Evolutionary conservation across 2,888 invertebrate genomes (phyloP).

Genomic region (Dilophus febrilis): DNA sequence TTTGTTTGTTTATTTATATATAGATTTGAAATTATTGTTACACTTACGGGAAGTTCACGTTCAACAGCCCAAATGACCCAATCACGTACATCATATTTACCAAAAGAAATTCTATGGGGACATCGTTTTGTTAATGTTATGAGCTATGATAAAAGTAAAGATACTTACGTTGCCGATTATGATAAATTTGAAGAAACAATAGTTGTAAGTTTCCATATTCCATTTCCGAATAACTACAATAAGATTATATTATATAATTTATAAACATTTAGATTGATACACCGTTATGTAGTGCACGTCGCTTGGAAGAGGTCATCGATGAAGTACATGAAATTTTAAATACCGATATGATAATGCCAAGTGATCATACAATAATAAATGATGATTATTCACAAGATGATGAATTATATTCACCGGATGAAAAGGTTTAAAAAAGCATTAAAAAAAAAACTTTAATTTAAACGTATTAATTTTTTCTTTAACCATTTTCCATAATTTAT

Average conservation of each 20-base stretch:
- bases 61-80: slow-evolving; percentile 57
- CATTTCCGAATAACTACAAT: no score
- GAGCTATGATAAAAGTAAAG: slow-evolving; percentile 35
- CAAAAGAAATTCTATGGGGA: slow-evolving; percentile 71
- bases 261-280: slow-evolving; percentile 38
- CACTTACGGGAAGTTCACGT: slow-evolving; percentile 64
- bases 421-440: no score
- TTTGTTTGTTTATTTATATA: background rate
- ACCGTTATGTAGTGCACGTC: slow-evolving; percentile 62
- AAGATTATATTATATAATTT: no score
- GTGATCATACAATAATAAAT: background rate
- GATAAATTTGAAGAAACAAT: slow-evolving; percentile 26
- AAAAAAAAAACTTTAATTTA: no score
- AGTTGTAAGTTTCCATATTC: no score
- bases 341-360: background rate
- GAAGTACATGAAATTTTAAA: slow-evolving; percentile 4
- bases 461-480: background rate
- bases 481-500: background rate
- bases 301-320: slow-evolving; percentile 34
- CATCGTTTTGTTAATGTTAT: slow-evolving; percentile 58
- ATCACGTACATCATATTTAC: slow-evolving; percentile 59
- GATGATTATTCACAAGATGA: background rate
- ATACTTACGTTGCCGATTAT: slow-evolving; percentile 35
- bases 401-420: no score
- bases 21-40: slow-evolving; percentile 63